Evolutionary conservation across 2,888 invertebrate genomes (phyloP), one percentile per base, ranked within the genome.

Genomic region (Selenia dentaria): DNA sequence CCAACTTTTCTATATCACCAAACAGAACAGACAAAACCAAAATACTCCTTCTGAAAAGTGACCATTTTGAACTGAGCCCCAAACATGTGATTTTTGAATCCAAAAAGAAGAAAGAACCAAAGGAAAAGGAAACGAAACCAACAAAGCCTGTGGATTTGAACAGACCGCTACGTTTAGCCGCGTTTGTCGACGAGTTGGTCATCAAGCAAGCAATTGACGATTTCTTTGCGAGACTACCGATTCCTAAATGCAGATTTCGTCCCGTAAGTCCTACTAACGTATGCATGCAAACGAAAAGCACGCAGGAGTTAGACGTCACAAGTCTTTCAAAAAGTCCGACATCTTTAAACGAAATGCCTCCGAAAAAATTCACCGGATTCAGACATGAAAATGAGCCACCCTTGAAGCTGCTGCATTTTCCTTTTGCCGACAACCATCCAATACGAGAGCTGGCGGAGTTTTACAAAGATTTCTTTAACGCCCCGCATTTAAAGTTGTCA

Each of bases 1-100:
- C 98, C 1, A 97, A 97, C 84, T 95, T 98, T 93, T 96, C 97
- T 1, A 96, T 98, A 69, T 95, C 97, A 1, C 97, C 98, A 2
- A 96, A 96, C 45, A 94, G 94, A 52, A 92, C 93, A 1, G 93
- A 93, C 28, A 93, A 93, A 46, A 95, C 95, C 57, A 80, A 83
- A 54, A 92, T 93, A 0, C 93, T 97, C 24, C 93, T 97, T 92
- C 87, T 98, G n/a, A 97, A 98, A 76, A 97, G 97, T 70, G 97
- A 98, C 79, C 97, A 98, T 81, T 98, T 97, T 77, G 96, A 97
- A 76, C 77, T 93, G 56, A 94, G 95, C 71, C 94, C 95, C 0
- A 93, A 94, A 64, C 93, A 93, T 63, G 82, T 92, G 11, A 92
- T 94, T 52, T 93, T 84, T 32, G 85, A 88, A 51, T 82, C 85